phyloP scores from a whole-genome alignment of 2,113 vertebrate species.

The Pseudorhombus dupliciocellatus region DNA sequence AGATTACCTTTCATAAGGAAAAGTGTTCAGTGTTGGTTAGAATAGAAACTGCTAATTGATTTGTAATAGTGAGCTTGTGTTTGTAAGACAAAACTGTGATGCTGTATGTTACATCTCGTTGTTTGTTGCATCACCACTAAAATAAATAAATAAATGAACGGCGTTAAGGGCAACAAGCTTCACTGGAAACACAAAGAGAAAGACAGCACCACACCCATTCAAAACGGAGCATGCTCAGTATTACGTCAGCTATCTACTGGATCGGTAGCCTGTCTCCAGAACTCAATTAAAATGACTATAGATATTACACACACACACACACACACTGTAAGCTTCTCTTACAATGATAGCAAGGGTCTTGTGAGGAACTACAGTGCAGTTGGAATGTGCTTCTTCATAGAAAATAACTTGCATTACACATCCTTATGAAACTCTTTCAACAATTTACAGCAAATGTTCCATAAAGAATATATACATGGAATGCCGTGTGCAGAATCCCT shows the following conservation, averaged over 20 bases:
- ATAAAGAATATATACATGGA: too few relatives aligned
- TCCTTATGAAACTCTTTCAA: too few relatives aligned
- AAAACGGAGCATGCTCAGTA: constrained; percentile 67
- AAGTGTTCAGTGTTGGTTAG: constrained; percentile 3
- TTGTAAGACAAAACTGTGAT: background rate
- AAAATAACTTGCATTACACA: too few relatives aligned
- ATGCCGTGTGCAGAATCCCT: too few relatives aligned
- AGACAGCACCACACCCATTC: constrained; percentile 59
- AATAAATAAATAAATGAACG: background rate
- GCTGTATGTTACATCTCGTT: background rate
- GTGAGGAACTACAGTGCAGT: background rate
- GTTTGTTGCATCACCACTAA: background rate
- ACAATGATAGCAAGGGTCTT: background rate
- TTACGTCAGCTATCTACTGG: constrained; percentile 60
- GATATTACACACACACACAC: background rate
- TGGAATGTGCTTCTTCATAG: too few relatives aligned
- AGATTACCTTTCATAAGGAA: constrained; percentile 14
- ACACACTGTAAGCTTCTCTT: background rate
- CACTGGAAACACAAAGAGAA: constrained; percentile 29
- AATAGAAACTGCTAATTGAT: background rate
- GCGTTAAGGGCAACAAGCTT: constrained; percentile 11
- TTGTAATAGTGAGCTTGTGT: background rate
- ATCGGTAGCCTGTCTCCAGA: constrained; percentile 38
- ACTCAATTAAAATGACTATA: constrained; percentile 40
- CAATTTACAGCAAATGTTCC: too few relatives aligned